Evolutionary conservation across 2,797 vertebrate genomes (phyloP), one percentile per base, ranked within the genome.

Genomic region (Artibeus jamaicensis): DNA sequence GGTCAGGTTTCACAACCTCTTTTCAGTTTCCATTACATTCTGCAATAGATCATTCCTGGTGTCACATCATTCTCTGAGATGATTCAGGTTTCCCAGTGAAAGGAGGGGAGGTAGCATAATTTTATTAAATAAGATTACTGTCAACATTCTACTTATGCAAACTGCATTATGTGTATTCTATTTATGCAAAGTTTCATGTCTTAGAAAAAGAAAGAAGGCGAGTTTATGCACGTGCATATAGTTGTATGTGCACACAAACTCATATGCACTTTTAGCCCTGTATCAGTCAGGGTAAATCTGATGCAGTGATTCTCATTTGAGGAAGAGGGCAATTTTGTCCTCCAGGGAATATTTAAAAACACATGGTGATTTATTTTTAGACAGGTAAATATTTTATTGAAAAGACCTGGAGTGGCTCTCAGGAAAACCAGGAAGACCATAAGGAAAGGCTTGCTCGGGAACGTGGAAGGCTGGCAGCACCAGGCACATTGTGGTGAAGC

Each of bases 1-100:
- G 59, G 26, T 94, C 90, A 68, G 59, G 76, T 89, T 84, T 77
- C 89, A 94, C 96, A 46, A 74, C 44, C 14, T 79, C 46, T 82
- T 62, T 86, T 83, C 57, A 37, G 26, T 9, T 93, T 39, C 44
- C 42, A 0, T 79, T 89, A 86, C 37, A 67, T 93, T 94, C 55
- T 89, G 7, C 71, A 42, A 7, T 7, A 78, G 11, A 88, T 48
- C 83, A 39, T 82, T 88, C 18, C 55, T 88, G 32, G 48, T 71
- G 12, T 91, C 83, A 83, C 29, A 37, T 50, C 34, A 77, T 83
- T 86, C 74, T 89, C 74, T 62, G 79, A 93, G 50, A 79, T 89
- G 65, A 94, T 48, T 96, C 83, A 91, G 57, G 70, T 89, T 83
- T 84, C 83, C 65, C 68, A 48, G 48, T 89, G 16, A 37, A 78